Conservation (phyloP, 2,113 vertebrate genomes). For the Mesocricetus auratus region DNA sequence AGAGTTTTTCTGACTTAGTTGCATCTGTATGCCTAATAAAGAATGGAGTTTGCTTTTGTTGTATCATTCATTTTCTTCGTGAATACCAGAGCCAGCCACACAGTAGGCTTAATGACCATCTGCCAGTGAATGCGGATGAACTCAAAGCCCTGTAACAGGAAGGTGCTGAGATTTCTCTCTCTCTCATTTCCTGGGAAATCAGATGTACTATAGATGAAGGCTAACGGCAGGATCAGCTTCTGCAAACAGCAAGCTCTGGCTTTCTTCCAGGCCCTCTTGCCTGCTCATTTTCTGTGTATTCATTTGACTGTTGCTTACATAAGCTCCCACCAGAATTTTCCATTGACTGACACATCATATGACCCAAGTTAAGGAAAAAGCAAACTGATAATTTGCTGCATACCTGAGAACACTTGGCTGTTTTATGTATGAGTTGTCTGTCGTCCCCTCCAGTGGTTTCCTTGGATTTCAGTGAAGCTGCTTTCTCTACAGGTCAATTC, state of each 20-base stretch:
- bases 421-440: background rate
- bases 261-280: background rate
- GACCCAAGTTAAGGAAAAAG: background rate
- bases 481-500: background rate
- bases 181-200: background rate
- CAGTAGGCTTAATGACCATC: background rate
- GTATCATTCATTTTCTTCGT: background rate
- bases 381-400: background rate
- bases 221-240: background rate
- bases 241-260: background rate
- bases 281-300: background rate
- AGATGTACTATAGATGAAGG: background rate
- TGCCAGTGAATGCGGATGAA: background rate
- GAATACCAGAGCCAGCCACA: background rate
- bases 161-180: background rate
- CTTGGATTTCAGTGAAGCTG: background rate
- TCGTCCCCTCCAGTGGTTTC: background rate
- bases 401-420: background rate
- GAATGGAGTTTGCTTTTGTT: background rate
- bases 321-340: background rate
- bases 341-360: background rate
- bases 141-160: background rate
- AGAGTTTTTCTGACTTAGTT: background rate
- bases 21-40: conserved; percentile 25
- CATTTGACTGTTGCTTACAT: background rate